phyloP scores from a whole-genome alignment of 2,888 invertebrate genomes.

The Gymnoscelis rufifasciata region DNA sequence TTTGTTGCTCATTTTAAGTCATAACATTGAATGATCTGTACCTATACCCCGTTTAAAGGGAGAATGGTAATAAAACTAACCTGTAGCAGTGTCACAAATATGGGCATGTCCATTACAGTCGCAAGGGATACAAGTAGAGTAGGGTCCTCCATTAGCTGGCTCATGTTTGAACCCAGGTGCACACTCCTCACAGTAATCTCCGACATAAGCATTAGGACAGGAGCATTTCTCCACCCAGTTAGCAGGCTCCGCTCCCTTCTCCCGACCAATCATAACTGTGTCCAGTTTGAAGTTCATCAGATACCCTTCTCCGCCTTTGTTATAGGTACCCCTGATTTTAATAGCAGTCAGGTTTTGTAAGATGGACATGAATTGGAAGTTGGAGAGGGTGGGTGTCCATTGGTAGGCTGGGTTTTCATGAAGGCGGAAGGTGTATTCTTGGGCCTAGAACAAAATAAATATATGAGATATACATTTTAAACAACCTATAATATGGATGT shows the following conservation, averaged over 20 bases:
- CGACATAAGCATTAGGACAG: conserved; percentile 92
- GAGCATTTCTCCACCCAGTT: conserved; percentile 97
- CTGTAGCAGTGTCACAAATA: conserved; percentile 96
- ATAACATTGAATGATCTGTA: too few species aligned
- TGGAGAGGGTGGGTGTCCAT: conserved; percentile 94
- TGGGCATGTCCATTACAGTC: conserved; percentile 98
- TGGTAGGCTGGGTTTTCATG: conserved; percentile 95
- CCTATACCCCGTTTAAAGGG: too few species aligned
- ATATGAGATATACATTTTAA: too few species aligned
- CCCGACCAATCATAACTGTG: conserved; percentile 90
- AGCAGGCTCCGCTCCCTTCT: conserved; percentile 82
- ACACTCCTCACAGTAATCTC: conserved; percentile 98
- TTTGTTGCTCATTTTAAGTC: too few species aligned
- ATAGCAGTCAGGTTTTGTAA: conserved; percentile 96
- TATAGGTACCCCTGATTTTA: conserved; percentile 95
- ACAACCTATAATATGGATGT: too few species aligned
- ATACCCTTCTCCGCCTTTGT: conserved; percentile 89
- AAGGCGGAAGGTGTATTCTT: conserved; percentile 90
- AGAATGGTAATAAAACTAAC: conserved; percentile 47
- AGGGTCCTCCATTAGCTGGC: conserved; percentile 94
- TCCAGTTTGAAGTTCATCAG: conserved; percentile 93
- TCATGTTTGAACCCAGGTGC: conserved; percentile 96
- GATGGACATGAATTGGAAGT: conserved; percentile 94
- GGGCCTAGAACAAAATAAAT: conserved; percentile 68
- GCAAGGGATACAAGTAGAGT: conserved; percentile 96